Conservation (phyloP, 2,888 invertebrate genomes). For the Tuta absoluta region DNA sequence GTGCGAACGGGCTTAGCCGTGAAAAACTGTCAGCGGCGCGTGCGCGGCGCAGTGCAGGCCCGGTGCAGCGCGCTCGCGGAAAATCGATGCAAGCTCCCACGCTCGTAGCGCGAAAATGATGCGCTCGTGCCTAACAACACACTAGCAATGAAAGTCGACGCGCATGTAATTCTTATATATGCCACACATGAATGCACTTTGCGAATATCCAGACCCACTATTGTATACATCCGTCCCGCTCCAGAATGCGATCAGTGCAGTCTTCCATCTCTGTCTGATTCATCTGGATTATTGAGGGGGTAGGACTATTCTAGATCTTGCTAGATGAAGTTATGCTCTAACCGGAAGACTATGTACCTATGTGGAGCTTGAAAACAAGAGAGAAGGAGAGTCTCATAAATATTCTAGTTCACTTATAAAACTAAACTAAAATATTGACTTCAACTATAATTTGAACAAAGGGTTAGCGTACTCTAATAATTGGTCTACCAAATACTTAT, state of each 20-base stretch:
- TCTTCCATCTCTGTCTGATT: slow-evolving; percentile 35
- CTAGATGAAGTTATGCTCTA: slow-evolving; percentile 18
- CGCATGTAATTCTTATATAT: slow-evolving; percentile 72
- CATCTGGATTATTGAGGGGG: slow-evolving; percentile 30
- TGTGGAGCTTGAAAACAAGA: neutral
- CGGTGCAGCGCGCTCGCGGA: slow-evolving; percentile 43
- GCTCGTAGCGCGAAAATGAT: slow-evolving; percentile 47
- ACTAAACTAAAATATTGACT: too few relatives aligned
- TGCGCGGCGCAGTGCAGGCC: slow-evolving; percentile 34
- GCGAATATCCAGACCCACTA: slow-evolving; percentile 45
- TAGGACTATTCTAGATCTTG: slow-evolving; percentile 36
- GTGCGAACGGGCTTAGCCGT: slow-evolving; percentile 50
- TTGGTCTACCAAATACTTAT: too few relatives aligned
- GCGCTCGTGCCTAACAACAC: slow-evolving; percentile 52
- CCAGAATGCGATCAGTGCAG: slow-evolving; percentile 26
- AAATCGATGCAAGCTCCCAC: slow-evolving; percentile 58
- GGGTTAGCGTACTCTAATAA: too few relatives aligned
- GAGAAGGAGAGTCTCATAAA: neutral
- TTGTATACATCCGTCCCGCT: slow-evolving; percentile 38
- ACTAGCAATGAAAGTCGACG: slow-evolving; percentile 66
- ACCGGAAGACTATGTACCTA: neutral
- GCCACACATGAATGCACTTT: slow-evolving; percentile 51
- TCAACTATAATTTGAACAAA: too few relatives aligned
- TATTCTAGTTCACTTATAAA: neutral
- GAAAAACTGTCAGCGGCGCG: slow-evolving; percentile 35